These are phyloP conservation scores for Boleophthalmus pectinirostris DNA, from an alignment of 2,113 vertebrate species.

Conservation along the genomic window DNA sequence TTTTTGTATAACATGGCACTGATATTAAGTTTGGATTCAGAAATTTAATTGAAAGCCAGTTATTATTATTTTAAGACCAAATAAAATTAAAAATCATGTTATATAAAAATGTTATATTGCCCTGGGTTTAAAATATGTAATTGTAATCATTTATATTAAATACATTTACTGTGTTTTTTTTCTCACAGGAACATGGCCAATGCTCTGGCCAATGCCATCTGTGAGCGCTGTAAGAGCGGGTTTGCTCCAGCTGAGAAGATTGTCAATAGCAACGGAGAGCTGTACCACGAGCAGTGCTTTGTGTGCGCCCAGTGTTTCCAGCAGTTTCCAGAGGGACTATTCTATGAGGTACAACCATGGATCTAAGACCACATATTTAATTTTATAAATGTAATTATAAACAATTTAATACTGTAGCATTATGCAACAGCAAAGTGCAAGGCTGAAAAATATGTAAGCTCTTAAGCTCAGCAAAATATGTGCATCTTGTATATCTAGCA, in stretches of 20 bases:
- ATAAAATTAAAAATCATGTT: no score
- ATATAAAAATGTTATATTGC: not conserved
- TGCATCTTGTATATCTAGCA: no score
- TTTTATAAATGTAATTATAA: not conserved
- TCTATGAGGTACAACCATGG: constrained; percentile 88
- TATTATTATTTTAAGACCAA: no score
- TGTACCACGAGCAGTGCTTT: constrained; percentile 97
- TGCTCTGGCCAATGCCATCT: constrained; percentile 92
- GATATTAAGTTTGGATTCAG: no score
- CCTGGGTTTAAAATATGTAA: not conserved
- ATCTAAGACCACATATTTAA: not conserved
- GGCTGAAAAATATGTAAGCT: no score
- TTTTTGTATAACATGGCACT: no score
- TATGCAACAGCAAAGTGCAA: no score
- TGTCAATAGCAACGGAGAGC: constrained; percentile 95
- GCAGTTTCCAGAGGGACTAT: constrained; percentile 95
- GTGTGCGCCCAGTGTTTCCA: constrained; percentile 98
- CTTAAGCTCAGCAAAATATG: no score
- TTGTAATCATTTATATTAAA: not conserved
- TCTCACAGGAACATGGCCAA: constrained; percentile 95
- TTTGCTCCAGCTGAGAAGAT: constrained; percentile 95
- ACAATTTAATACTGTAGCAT: not conserved
- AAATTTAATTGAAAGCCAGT: no score
- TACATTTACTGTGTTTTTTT: not conserved
- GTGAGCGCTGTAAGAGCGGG: constrained; percentile 90